Evolutionary conservation across 1,140 invertebrate genomes (phyloP).

Genomic region (Ylistrum balloti): DNA sequence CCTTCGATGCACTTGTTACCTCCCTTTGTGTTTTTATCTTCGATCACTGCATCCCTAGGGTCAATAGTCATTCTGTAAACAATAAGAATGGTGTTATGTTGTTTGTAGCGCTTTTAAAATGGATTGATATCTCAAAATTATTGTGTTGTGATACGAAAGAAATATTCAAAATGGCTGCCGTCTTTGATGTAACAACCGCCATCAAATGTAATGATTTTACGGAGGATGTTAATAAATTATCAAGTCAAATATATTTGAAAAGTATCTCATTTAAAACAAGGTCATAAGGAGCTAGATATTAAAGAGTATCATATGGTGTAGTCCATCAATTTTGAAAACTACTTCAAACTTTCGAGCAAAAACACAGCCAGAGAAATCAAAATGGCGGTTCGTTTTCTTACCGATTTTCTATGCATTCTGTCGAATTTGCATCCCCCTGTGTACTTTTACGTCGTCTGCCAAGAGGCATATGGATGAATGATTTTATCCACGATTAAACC

Average conservation of each 20-base stretch:
- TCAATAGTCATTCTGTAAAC: constrained; percentile 42
- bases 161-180: constrained; percentile 73
- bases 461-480: constrained; percentile 64
- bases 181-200: constrained; percentile 42
- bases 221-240: not conserved
- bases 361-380: constrained; percentile 55
- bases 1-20: constrained; percentile 41
- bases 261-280: no score
- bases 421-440: constrained; percentile 64
- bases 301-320: no score
- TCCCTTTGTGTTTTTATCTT: constrained; percentile 55
- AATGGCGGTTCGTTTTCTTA: constrained; percentile 68
- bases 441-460: constrained; percentile 67
- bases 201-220: constrained; percentile 36
- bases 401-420: constrained; percentile 64
- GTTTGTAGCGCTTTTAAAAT: not conserved
- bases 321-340: not conserved
- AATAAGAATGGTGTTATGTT: not conserved
- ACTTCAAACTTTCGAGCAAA: not conserved
- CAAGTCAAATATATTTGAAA: not conserved
- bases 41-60: constrained; percentile 42
- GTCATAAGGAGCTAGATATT: no score
- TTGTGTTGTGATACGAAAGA: constrained; percentile 46
- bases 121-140: not conserved
- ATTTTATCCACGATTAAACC: not conserved